Conservation (phyloP, 2,797 vertebrate species). For the Sebastes variabilis region DNA sequence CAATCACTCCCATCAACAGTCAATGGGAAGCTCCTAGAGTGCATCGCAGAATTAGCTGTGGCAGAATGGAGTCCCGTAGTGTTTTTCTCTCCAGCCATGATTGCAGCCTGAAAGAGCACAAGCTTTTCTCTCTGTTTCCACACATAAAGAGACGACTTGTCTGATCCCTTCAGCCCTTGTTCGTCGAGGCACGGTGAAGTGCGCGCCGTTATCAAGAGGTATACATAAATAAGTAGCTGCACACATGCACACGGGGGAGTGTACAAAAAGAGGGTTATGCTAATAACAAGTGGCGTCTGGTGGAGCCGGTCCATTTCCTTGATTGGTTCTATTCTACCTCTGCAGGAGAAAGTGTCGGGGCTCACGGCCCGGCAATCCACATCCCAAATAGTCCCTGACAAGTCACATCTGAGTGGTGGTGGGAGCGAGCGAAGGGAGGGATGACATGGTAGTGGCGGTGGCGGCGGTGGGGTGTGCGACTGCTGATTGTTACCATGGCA, state of each 20-base stretch:
- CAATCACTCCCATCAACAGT: conserved; percentile 25
- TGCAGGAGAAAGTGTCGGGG: conserved; percentile 40
- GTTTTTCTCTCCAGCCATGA: conserved; percentile 15
- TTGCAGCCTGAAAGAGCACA: conserved; percentile 4
- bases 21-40: conserved; percentile 13
- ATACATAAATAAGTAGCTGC: conserved; percentile 27
- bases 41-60: conserved; percentile 10
- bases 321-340: conserved; percentile 67
- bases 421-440: conserved; percentile 16
- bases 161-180: background rate
- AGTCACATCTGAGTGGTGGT: conserved; percentile 61
- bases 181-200: background rate
- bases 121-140: background rate
- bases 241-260: conserved; percentile 22
- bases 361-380: conserved; percentile 54
- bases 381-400: conserved; percentile 64
- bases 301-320: conserved; percentile 63
- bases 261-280: conserved; percentile 27
- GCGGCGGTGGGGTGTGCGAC: conserved; percentile 3
- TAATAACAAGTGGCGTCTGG: conserved; percentile 58
- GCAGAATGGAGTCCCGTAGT: conserved; percentile 21
- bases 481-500: conserved; percentile 74
- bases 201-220: conserved; percentile 13
- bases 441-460: background rate
- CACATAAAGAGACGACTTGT: background rate